Conservation (phyloP, 2,888 invertebrate genomes). For the Chymomyza procnemis region DNA sequence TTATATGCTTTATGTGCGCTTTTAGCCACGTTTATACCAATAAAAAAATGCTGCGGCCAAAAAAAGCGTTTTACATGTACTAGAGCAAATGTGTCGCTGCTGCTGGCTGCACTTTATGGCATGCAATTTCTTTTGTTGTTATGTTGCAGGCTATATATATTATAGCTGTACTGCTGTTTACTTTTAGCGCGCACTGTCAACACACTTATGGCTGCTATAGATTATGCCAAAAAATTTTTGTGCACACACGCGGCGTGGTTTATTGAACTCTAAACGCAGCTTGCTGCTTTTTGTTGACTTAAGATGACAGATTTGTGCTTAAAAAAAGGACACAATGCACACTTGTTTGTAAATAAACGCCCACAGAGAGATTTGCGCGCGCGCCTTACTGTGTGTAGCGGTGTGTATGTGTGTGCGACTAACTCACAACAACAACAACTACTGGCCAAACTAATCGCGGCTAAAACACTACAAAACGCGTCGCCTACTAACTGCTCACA, state of each 20-base stretch:
- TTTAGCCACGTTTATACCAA: not conserved
- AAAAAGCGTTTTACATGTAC: constrained; percentile 39
- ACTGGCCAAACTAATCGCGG: too few relatives aligned
- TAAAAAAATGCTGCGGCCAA: constrained; percentile 17
- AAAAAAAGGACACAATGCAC: constrained; percentile 18
- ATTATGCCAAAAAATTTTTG: not conserved
- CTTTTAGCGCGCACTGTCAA: constrained; percentile 57
- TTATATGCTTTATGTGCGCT: constrained; percentile 35
- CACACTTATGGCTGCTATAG: constrained; percentile 11
- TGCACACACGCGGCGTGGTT: constrained; percentile 18
- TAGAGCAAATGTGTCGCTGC: constrained; percentile 58
- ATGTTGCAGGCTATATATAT: not conserved
- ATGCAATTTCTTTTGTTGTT: constrained; percentile 7
- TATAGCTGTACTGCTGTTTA: constrained; percentile 27
- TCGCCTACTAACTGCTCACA: not conserved
- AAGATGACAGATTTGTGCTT: not conserved
- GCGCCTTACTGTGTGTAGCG: not conserved
- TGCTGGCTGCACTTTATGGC: constrained; percentile 58
- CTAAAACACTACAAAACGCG: not conserved
- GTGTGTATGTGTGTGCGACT: not conserved
- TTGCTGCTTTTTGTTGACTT: constrained; percentile 4
- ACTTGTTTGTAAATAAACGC: constrained; percentile 44
- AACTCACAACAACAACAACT: not conserved
- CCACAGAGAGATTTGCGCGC: constrained; percentile 15
- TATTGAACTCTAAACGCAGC: constrained; percentile 39